Evolutionary conservation across 2,888 invertebrate genomes (phyloP).

Genomic region (Euzophera pinguis): DNA sequence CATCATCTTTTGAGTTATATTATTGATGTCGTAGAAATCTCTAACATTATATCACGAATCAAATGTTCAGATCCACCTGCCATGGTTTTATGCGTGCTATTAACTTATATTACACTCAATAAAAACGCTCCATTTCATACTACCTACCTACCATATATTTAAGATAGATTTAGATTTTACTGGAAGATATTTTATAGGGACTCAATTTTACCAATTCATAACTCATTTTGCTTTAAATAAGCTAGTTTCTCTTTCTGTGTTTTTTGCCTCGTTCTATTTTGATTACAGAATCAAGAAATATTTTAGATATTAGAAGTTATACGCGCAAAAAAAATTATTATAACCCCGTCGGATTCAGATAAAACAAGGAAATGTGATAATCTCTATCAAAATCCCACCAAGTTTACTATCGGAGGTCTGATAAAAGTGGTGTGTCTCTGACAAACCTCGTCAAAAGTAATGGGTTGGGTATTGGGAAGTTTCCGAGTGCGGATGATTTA

Average conservation of each 20-base stretch:
- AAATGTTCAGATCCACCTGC: constrained; percentile 36
- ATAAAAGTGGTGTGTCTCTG: constrained; percentile 33
- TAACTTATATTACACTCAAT: constrained; percentile 63
- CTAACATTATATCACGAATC: constrained; percentile 14
- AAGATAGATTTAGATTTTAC: background rate
- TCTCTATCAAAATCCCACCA: background rate
- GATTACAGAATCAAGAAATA: too few relatives aligned
- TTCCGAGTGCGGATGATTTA: constrained; percentile 51
- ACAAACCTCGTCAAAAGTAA: constrained; percentile 51
- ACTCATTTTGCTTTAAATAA: too few relatives aligned
- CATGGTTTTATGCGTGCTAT: constrained; percentile 56
- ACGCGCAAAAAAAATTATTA: too few relatives aligned
- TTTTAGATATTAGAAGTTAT: too few relatives aligned
- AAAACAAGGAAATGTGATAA: too few relatives aligned
- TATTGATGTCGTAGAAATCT: constrained; percentile 28
- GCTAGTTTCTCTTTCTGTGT: too few relatives aligned
- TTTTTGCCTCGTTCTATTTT: too few relatives aligned
- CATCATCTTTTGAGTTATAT: constrained; percentile 18
- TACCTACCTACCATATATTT: constrained; percentile 10
- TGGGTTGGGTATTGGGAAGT: constrained; percentile 45
- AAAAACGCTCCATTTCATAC: constrained; percentile 55
- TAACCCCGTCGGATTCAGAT: too few relatives aligned
- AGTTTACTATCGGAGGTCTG: constrained; percentile 17
- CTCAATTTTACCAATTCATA: too few relatives aligned
- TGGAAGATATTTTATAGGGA: too few relatives aligned